Conservation (phyloP, 2,888 invertebrate species). For the Torymus aiolomorphi region DNA sequence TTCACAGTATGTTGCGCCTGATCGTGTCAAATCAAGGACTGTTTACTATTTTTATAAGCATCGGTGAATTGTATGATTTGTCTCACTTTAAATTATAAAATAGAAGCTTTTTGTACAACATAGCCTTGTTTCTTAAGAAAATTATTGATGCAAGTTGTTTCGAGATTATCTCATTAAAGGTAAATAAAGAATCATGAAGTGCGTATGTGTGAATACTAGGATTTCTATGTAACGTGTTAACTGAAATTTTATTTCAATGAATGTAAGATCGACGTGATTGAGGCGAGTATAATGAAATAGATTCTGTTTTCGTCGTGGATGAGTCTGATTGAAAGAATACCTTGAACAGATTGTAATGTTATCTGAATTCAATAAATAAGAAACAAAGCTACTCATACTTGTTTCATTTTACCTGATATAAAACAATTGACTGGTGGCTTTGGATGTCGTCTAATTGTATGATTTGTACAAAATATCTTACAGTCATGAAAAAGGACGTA, state of each 20-base stretch:
- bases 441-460: too few relatives aligned
- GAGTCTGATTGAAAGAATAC: conserved; percentile 60
- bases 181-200: conserved; percentile 45
- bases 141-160: conserved; percentile 57
- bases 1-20: conserved; percentile 66
- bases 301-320: conserved; percentile 59
- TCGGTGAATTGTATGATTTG: conserved; percentile 71
- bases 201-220: conserved; percentile 49
- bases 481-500: too few relatives aligned
- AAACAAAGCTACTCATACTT: conserved; percentile 53
- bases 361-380: conserved; percentile 69
- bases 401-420: conserved; percentile 3
- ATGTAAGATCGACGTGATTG: conserved; percentile 58
- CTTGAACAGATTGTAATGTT: conserved; percentile 66
- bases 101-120: conserved; percentile 62
- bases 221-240: conserved; percentile 44
- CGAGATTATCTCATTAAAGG: conserved; percentile 49
- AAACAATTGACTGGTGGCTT: too few relatives aligned
- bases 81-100: conserved; percentile 65
- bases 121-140: conserved; percentile 56
- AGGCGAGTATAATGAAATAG: conserved; percentile 54
- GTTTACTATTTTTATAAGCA: conserved; percentile 75
- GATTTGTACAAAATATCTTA: too few relatives aligned
- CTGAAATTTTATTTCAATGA: conserved; percentile 52
- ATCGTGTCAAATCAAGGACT: conserved; percentile 64